These are phyloP conservation scores for Oegoconia quadripuncta DNA, from an alignment of 2,888 invertebrate genomes.

Conservation along the genomic window DNA sequence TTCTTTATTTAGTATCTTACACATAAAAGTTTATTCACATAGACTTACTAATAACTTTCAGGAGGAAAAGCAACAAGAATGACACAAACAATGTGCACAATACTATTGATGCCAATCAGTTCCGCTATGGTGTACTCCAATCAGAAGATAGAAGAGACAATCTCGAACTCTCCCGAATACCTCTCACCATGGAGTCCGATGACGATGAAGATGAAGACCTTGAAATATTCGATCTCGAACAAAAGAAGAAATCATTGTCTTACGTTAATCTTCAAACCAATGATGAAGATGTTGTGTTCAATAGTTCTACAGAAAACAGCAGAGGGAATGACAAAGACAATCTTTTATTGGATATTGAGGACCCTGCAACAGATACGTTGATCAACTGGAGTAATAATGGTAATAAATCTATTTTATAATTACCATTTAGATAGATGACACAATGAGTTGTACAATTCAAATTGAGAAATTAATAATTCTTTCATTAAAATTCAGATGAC, in stretches of 20 bases:
- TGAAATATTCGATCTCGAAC: constrained; percentile 71
- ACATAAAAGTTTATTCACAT: background rate
- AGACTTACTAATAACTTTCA: constrained; percentile 37
- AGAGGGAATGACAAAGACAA: constrained; percentile 46
- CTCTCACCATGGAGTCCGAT: constrained; percentile 71
- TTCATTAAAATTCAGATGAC: too few species aligned
- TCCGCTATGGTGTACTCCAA: constrained; percentile 71
- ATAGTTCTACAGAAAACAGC: constrained; percentile 33
- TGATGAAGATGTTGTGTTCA: constrained; percentile 59
- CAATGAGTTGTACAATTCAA: background rate
- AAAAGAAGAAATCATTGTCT: constrained; percentile 65
- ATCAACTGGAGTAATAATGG: constrained; percentile 65
- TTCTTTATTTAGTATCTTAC: too few species aligned
- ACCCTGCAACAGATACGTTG: constrained; percentile 52
- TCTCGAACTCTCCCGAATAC: constrained; percentile 62
- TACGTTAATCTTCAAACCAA: constrained; percentile 64
- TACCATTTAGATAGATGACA: background rate
- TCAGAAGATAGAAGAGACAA: constrained; percentile 67
- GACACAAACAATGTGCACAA: constrained; percentile 47
- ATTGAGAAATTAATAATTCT: background rate
- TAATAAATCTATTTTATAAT: constrained; percentile 66
- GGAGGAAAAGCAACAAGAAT: constrained; percentile 54
- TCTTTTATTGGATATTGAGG: constrained; percentile 65
- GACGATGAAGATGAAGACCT: constrained; percentile 73
- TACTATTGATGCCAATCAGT: constrained; percentile 59